Evolutionary conservation across 2,888 invertebrate genomes (phyloP).

Genomic region (Phoenoteleia sp.): DNA sequence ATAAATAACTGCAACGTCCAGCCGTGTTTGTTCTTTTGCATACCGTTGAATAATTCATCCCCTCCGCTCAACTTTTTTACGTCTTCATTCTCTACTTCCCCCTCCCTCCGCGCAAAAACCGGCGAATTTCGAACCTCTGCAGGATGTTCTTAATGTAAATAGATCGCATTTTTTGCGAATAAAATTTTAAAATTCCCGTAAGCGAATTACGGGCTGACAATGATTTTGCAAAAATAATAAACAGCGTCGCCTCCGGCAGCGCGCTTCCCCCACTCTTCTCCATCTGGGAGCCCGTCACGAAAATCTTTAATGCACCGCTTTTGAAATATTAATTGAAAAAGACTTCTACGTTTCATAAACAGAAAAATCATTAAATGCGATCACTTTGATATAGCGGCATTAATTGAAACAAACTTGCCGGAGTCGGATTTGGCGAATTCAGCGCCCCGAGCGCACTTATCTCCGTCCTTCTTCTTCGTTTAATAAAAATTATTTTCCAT

Average conservation of each 20-base stretch:
- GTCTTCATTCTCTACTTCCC: not conserved
- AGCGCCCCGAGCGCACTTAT: constrained; percentile 7
- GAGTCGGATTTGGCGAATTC: not conserved
- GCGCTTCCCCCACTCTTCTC: not conserved
- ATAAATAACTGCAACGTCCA: constrained; percentile 23
- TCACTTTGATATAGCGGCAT: constrained; percentile 25
- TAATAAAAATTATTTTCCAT: constrained; percentile 23
- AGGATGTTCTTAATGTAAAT: constrained; percentile 11
- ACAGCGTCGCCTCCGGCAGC: not conserved
- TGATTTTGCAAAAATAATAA: not conserved
- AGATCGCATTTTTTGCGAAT: not conserved
- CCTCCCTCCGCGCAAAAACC: no score
- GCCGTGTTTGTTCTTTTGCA: constrained; percentile 26
- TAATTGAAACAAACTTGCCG: constrained; percentile 29
- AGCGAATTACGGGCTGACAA: not conserved
- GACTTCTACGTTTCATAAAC: not conserved
- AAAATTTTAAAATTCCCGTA: not conserved
- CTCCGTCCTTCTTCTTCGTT: constrained; percentile 11
- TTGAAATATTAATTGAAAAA: not conserved
- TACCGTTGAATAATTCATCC: constrained; percentile 47
- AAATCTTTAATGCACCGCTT: not conserved
- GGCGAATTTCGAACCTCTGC: constrained; percentile 4
- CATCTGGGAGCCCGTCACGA: not conserved
- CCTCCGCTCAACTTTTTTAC: constrained; percentile 25
- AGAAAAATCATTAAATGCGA: not conserved